Conservation (phyloP, 37 sponge, comb jelly and placozoan species). For the Halisarca cf. caerulea region DNA sequence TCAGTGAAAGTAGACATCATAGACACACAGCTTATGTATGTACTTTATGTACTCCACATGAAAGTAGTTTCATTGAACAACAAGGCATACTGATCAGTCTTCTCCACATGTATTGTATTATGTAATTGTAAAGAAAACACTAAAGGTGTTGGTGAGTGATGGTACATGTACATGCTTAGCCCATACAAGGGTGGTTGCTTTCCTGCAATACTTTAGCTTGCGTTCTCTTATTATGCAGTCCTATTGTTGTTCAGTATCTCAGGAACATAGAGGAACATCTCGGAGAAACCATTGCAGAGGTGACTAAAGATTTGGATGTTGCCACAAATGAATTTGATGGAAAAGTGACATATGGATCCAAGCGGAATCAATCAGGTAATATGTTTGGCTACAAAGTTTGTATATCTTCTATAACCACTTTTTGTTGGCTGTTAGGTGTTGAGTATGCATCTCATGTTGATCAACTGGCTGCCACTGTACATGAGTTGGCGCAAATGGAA, state of each 20-base stretch:
- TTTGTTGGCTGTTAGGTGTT: neutral
- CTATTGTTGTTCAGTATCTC: slow-evolving; percentile 48
- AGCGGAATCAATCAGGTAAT: slow-evolving; percentile 38
- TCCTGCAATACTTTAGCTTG: neutral
- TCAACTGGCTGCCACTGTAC: slow-evolving; percentile 72
- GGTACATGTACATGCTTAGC: no score
- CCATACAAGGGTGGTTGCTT: neutral
- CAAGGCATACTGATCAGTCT: no score
- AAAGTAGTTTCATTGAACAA: no score
- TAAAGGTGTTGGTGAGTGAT: no score
- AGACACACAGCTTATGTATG: no score
- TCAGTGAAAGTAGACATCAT: no score
- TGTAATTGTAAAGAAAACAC: no score
- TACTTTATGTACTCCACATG: no score
- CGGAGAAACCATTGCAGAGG: slow-evolving; percentile 76
- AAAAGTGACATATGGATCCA: slow-evolving; percentile 88
- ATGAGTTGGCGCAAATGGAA: slow-evolving; percentile 80
- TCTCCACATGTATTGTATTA: no score
- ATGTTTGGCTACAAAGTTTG: neutral
- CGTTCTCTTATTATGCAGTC: neutral
- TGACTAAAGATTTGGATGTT: slow-evolving; percentile 55
- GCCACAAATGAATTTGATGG: slow-evolving; percentile 90
- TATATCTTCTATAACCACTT: neutral
- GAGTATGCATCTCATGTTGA: slow-evolving; percentile 60
- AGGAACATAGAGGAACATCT: slow-evolving; percentile 86